Evolutionary conservation across 2,888 invertebrate genomes (phyloP), one percentile per base, ranked within the genome.

Genomic region (Listrodromus nycthemerus): DNA sequence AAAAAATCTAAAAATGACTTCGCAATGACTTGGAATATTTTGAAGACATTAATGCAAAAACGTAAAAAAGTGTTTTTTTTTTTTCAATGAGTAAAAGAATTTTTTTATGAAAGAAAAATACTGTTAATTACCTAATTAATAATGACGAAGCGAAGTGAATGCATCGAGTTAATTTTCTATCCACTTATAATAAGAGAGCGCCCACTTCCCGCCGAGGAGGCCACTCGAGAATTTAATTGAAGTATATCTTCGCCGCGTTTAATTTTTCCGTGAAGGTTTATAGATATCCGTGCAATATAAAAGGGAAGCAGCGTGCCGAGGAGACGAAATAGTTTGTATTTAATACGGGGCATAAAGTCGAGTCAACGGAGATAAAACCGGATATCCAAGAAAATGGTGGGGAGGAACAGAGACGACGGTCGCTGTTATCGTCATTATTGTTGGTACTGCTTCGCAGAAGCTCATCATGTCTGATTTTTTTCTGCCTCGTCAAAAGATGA

Each of bases 361-460:
- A 80, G 76, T 83, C 73, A 33, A 83, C 67, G 55, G 45, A 80
- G 71, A 80, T 80, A 74, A 80, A 77, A 24, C 24, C 41, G 50
- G 63, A 63, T 21, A 69, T 37, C 16, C 7, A n/a, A 33, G 73
- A 48, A 37, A 52, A n/a, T 63, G 19, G 69, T 24, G 4, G 21
- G 13, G 27, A 70, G 21, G 21, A 3, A n/a, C n/a, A 61, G 30
- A 7, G 10, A 19, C 16, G 27, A 58, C 65, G 27, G 48, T 58
- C 37, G 19, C 48, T 69, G 24, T 73, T 73, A 61, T 74, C 63
- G 30, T 79, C 19, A 41, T 58, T 8, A 55, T 67, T 66, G 50
- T 76, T 21, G 66, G 6, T 83, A 37, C 76, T 80, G 75, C 71
- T 67, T 63, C 61, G 63, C 41, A 50, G 24, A 24, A 21, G 65